A percentile compares a stretch with the other conserved stretches of the same genome.
phyloP scores from a whole-genome alignment of 2,888 invertebrate genomes.

The Pharmacophagus antenor region DNA sequence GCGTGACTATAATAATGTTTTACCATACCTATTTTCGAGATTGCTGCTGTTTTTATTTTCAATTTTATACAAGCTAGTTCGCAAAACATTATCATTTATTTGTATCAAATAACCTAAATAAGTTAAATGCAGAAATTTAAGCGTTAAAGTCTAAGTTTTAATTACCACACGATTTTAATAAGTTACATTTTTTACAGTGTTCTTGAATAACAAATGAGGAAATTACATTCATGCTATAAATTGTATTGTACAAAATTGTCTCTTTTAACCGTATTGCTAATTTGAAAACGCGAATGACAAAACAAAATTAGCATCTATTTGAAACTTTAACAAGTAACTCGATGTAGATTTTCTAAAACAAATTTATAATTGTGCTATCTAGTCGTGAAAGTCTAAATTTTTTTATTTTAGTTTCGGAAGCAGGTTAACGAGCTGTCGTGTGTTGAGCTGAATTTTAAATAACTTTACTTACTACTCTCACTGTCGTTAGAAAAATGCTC shows the following conservation, averaged over 20 bases:
- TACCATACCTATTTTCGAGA: too few species aligned
- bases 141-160: too few species aligned
- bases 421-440: constrained; percentile 23
- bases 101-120: too few species aligned
- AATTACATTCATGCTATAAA: not conserved
- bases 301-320: constrained; percentile 6
- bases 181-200: too few species aligned
- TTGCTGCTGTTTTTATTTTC: too few species aligned
- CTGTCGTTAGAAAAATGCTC: not conserved
- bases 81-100: too few species aligned
- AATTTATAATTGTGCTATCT: constrained; percentile 13
- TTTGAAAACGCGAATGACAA: not conserved
- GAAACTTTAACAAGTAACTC: constrained; percentile 6
- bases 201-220: too few species aligned
- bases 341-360: constrained; percentile 13
- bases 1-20: too few species aligned
- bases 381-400: constrained; percentile 25
- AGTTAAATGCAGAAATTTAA: too few species aligned
- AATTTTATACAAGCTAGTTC: too few species aligned
- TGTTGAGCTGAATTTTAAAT: constrained; percentile 16
- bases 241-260: not conserved
- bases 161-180: too few species aligned
- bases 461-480: constrained; percentile 13
- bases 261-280: not conserved
- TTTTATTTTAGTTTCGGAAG: constrained; percentile 26